Evolutionary conservation across 2,888 invertebrate genomes (phyloP), one percentile per base, ranked within the genome.

Genomic region (Lucinisca nassula): DNA sequence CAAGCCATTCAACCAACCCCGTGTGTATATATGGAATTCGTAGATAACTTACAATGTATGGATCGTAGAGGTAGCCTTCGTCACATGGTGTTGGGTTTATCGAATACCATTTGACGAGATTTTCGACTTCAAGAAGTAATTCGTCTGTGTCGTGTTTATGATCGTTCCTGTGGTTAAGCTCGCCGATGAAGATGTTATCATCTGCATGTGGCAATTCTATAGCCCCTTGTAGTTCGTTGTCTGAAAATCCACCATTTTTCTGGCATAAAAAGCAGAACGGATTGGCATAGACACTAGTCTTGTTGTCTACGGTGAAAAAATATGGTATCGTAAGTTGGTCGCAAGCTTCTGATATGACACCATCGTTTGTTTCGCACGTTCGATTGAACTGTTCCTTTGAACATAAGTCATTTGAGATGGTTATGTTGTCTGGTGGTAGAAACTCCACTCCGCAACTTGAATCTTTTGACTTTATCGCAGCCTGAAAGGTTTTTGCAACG

Each of bases 181-280:
- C 61, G 1, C 32, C 87, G 27, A 90, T 85, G 35, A 87, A 73
- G 1, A 12, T 74, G 24, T 74, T 74, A 40, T 74, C 49, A 40
- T 74, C 49, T 8, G 35, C 21, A 24, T 10, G 32, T 6, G 8
- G 21, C 17, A 67, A 35, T 10, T 38, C 10, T 45, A 10, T 12
- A 1, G 74, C 0, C 6, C 17, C 45, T 27, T 24, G n/a, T 6
- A n/a, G 24, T 35, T n/a, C 45, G 27, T 74, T 45, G 74, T 1
- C 24, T 27, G 74, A 14, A 8, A 35, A n/a, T 17, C 17, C 21
- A 17, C 3, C 37, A 12, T 32, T 58, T 24, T 10, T 37, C 14
- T 75, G 51, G 40, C 89, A 89, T 10, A 85, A 12, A 49, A 79
- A 87, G 49, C 89, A 89, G 55, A 87, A 89, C 17, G 79, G 77